These are phyloP conservation scores for Micrasema minimum DNA, from an alignment of 1,140 invertebrate species.

Conservation along the genomic window DNA sequence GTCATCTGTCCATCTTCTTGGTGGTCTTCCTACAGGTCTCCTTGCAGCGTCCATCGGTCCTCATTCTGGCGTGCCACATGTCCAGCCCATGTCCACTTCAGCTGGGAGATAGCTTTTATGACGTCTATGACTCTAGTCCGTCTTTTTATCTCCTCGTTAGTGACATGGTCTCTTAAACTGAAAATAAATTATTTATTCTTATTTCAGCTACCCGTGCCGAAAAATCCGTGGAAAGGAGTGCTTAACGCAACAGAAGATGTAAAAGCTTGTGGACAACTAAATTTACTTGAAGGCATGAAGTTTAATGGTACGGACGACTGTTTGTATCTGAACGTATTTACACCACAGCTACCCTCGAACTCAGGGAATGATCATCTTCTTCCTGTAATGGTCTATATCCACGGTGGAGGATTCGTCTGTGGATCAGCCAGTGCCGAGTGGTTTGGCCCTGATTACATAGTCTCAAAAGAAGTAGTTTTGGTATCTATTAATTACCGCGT, in stretches of 20 bases:
- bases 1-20: no score
- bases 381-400: constrained; percentile 25
- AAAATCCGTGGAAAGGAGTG: constrained; percentile 16
- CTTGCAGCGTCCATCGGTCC: no score
- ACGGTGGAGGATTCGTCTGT: constrained; percentile 20
- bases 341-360: not conserved
- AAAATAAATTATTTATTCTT: no score
- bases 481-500: constrained; percentile 65
- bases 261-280: not conserved
- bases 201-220: constrained; percentile 10
- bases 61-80: no score
- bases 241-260: constrained; percentile 9
- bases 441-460: constrained; percentile 56
- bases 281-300: not conserved
- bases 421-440: not conserved
- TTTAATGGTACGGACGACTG: constrained; percentile 12
- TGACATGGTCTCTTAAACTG: no score
- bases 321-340: constrained; percentile 12
- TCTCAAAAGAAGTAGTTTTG: constrained; percentile 65
- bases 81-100: no score
- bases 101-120: no score
- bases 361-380: not conserved
- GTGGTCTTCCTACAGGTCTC: no score
- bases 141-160: no score
- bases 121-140: no score